These are phyloP conservation scores for Denticeps clupeoides DNA, from an alignment of 2,797 vertebrate genomes.

Conservation along the genomic window DNA sequence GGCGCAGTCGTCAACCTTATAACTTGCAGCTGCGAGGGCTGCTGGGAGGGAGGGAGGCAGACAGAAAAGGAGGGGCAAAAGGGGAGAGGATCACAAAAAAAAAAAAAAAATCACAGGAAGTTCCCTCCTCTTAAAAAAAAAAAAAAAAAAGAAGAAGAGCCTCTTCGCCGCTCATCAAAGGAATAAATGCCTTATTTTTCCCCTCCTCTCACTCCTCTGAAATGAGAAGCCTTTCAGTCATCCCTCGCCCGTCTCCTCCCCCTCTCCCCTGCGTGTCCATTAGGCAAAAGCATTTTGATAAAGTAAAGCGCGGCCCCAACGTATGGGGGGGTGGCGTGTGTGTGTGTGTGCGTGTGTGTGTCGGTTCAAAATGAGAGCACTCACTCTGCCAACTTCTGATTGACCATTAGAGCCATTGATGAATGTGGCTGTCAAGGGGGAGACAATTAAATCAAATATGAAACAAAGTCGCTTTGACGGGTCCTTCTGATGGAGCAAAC, in stretches of 20 bases:
- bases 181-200: constrained; percentile 60
- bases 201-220: constrained; percentile 50
- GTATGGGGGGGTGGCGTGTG: constrained; percentile 47
- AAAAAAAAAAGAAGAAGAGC: constrained; percentile 49
- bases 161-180: constrained; percentile 59
- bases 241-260: constrained; percentile 17
- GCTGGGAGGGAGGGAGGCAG: constrained; percentile 30
- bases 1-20: constrained; percentile 75
- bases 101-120: constrained; percentile 47
- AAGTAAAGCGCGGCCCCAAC: constrained; percentile 75
- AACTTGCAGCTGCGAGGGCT: constrained; percentile 72
- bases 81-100: constrained; percentile 2
- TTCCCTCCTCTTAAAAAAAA: constrained; percentile 53
- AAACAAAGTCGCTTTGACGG: constrained; percentile 98
- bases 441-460: constrained; percentile 99
- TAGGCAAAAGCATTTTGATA: constrained; percentile 95
- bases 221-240: constrained; percentile 67
- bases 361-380: constrained; percentile 71
- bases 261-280: constrained; percentile 65
- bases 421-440: constrained; percentile 97
- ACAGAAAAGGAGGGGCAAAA: constrained; percentile 16
- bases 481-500: constrained; percentile 88
- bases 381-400: constrained; percentile 91
- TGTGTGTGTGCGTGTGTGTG: too few relatives aligned
- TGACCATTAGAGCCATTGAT: constrained; percentile 99